A percentile compares a stretch with the other conserved stretches of the same genome.
Conservation (phyloP, 2,888 invertebrate species). For the Bugulina stolonifera region DNA sequence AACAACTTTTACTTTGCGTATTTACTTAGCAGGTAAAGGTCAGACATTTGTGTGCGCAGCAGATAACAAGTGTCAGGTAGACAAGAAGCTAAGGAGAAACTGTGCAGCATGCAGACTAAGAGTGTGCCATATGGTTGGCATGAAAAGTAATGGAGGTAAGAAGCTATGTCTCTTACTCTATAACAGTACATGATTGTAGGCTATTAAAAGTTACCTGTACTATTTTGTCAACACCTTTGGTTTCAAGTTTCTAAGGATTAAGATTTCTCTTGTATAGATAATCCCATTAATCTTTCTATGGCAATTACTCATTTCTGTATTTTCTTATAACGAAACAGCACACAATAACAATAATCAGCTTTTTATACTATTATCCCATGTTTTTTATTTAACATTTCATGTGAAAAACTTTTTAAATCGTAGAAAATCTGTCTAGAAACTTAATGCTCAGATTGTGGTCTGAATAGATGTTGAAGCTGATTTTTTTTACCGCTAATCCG, state of each 20-base stretch:
- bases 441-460: no score
- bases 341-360: background rate
- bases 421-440: no score
- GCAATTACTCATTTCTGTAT: background rate
- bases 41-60: conserved; percentile 22
- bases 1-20: no score
- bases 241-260: no score
- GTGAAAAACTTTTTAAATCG: no score
- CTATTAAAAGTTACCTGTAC: background rate
- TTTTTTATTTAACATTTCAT: no score
- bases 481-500: no score
- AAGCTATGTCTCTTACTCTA: no score
- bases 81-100: conserved; percentile 10
- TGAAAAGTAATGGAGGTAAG: conserved; percentile 24
- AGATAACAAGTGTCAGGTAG: conserved; percentile 24
- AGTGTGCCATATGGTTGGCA: conserved; percentile 20
- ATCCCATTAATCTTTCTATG: no score
- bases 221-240: no score
- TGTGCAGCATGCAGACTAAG: conserved; percentile 21
- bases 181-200: background rate
- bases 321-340: background rate
- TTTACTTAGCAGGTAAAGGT: conserved; percentile 13
- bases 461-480: no score
- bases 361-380: background rate
- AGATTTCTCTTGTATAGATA: no score